These are phyloP conservation scores for Neopelma chrysocephalum DNA, from an alignment of 2,797 vertebrate genomes.

Conservation along the genomic window DNA sequence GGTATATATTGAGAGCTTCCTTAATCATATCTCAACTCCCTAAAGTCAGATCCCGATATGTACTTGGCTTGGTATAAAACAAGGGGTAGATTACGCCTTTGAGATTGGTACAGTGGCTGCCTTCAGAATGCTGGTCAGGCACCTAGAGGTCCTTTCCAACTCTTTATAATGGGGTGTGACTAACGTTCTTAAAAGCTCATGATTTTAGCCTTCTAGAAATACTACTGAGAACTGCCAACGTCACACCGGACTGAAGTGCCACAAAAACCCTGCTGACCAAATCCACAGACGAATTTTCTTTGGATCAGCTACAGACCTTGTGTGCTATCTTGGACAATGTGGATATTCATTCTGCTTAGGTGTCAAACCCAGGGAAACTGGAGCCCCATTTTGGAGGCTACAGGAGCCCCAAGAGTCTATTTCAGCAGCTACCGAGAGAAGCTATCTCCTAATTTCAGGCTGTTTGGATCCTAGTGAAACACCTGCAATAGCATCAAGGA, in stretches of 20 bases:
- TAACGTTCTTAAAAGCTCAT: background rate
- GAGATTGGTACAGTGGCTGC: background rate
- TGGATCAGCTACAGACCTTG: background rate
- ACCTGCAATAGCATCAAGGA: background rate
- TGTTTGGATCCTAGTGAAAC: background rate
- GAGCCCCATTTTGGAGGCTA: background rate
- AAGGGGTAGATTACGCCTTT: background rate
- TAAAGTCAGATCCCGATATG: background rate
- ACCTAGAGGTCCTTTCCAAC: background rate
- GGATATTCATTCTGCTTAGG: background rate
- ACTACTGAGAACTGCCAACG: rapidly evolving
- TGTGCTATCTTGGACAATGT: background rate
- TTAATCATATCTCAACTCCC: background rate
- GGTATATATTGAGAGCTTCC: background rate
- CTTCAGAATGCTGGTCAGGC: background rate
- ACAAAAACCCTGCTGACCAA: background rate
- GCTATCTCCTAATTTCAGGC: background rate
- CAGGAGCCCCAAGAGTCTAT: background rate
- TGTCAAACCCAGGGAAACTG: background rate
- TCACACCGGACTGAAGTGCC: background rate
- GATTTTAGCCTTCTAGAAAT: background rate
- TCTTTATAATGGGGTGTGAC: background rate
- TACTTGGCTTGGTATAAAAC: background rate
- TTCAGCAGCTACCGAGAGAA: background rate
- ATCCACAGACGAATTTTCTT: background rate